A percentile compares a stretch with the other conserved stretches of the same genome.
These are phyloP conservation scores for Muraenolepis orangiensis DNA, from an alignment of 2,797 vertebrate species.

Conservation along the genomic window DNA sequence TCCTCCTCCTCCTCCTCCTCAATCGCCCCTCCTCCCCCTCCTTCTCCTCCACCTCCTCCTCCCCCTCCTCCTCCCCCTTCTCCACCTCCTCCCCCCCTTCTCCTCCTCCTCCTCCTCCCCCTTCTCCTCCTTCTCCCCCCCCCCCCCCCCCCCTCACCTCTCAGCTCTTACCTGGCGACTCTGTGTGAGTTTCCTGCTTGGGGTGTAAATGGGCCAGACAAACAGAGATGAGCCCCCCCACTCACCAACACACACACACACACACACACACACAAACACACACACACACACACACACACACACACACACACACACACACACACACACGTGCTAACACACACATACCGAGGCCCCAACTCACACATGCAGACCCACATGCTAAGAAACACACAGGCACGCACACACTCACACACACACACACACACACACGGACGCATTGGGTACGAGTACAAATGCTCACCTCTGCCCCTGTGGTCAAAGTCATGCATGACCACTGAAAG, in stretches of 20 bases:
- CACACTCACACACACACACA: background rate
- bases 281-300: background rate
- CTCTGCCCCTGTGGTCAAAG: constrained; percentile 46
- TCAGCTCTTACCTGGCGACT: constrained; percentile 54
- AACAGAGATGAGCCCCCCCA: constrained; percentile 51
- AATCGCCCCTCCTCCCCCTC: constrained; percentile 29
- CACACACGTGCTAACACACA: background rate
- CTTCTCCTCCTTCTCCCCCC: background rate
- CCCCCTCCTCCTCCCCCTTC: constrained; percentile 20
- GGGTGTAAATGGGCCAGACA: constrained; percentile 54
- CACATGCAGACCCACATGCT: constrained; percentile 5
- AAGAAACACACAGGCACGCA: background rate
- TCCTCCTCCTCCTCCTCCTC: too few species aligned
- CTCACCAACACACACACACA: constrained; percentile 22
- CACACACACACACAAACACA: background rate
- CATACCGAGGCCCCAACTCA: background rate
- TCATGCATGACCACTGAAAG: background rate
- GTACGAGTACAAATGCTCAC: constrained; percentile 13
- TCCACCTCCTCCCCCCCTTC: background rate
- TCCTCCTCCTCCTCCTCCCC: constrained; percentile 23
- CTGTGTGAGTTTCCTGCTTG: constrained; percentile 58
- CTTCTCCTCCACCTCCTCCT: constrained; percentile 5
- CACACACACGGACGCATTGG: background rate
- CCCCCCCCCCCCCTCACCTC: background rate
- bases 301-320: background rate